phyloP scores from a whole-genome alignment of 2,113 vertebrate species.

The Brachypteracias leptosomus region DNA sequence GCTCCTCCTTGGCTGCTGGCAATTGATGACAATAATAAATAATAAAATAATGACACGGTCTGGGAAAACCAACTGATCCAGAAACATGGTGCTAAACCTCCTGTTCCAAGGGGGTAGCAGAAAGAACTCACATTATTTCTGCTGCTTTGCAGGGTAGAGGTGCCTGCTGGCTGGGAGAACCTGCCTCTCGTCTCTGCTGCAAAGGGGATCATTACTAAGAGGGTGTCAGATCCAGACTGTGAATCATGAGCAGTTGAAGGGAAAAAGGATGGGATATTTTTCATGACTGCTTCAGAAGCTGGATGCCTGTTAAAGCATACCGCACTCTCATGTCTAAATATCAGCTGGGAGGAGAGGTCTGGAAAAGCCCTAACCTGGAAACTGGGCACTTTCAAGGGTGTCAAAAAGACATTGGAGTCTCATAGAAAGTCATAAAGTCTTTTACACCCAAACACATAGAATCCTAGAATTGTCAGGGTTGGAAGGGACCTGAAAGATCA shows the following conservation, averaged over 20 bases:
- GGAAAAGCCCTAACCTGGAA: neutral
- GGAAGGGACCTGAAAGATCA: too few relatives aligned
- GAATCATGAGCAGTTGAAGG: constrained; percentile 6
- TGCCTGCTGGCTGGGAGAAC: neutral
- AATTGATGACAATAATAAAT: too few relatives aligned
- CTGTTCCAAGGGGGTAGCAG: neutral
- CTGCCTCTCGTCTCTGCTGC: neutral
- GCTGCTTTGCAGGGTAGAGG: neutral
- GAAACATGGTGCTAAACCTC: neutral
- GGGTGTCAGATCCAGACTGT: neutral
- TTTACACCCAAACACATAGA: neutral
- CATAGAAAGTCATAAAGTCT: neutral
- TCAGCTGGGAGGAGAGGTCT: neutral
- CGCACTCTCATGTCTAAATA: rapidly evolving
- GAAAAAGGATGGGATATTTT: neutral
- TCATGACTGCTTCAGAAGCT: neutral
- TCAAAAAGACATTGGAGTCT: rapidly evolving
- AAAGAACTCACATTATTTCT: neutral
- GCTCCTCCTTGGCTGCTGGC: neutral
- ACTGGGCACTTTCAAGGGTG: neutral
- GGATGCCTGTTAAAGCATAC: neutral
- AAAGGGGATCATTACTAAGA: neutral
- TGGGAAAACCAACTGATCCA: neutral
- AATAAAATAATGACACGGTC: rapidly evolving
- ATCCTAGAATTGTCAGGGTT: too few relatives aligned